Base-by-base conservation (phyloP, 37 sponge, comb jelly and placozoan species). In the Eunapius fragilis region DNA sequence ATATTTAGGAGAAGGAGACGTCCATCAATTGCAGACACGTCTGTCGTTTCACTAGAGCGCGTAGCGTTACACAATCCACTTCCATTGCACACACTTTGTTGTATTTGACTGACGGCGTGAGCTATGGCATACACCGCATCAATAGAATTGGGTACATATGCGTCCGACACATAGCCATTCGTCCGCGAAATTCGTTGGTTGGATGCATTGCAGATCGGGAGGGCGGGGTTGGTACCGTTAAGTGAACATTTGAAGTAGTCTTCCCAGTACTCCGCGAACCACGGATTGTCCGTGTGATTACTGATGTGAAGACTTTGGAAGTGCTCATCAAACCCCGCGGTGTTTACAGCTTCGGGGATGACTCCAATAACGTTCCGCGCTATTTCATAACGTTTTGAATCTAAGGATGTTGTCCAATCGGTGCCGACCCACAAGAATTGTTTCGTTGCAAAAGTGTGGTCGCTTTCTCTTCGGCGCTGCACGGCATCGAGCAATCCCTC, bases 71-170 rank as follows among this genome's bases (percentile, higher is more conserved):
- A 94, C 0, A 85, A 76, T 2, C 27, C 69, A 58, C 14, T 17
- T n/a, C 26, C 36, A 19, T 58, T 58, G 68, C 91, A 94, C 0
- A 73, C 24, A 41, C 0, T 67, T 37, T 69, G 19, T 3, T 82
- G 77, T 45, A 95, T 49, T 28, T 84, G 72, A 19, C 84, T 82
- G 14, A 96, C 33, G 12, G 96, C 86, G 72, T 86, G 32, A 0
- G 92, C 96, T 48, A 93, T 47, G 2, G 94, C 96, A 67, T 91
- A 84, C 26, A 93, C 87, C 23, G 96, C 96, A 79, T 96, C 91
- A 23, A 93, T 87, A 23, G 74, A 31, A 37, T 89, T 85, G 0
- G 91, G 50, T 25, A 93, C 89, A 31, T 91, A 84, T 31, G 83
- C 78, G 67, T 87, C 83, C 33, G 90, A 87, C 14, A n/a, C 85